Base-by-base conservation (phyloP, 2,888 invertebrate genomes). In the Fragum sueziense region DNA sequence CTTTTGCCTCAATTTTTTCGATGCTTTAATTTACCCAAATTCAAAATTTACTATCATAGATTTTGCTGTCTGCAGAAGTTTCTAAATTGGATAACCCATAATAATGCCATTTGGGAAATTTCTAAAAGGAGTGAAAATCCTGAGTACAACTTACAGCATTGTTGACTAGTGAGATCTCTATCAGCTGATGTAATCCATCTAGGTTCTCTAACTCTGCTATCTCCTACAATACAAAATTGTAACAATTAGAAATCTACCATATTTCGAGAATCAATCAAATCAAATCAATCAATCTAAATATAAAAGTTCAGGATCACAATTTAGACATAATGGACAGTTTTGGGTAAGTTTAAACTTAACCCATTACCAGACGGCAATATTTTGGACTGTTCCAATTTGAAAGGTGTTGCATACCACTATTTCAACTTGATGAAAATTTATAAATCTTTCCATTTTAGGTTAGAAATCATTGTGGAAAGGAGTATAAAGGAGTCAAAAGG, bases 91-190 rank as follows among this genome's bases (percentile, higher is more conserved):
- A 1, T 1, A 47, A 1, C n/a, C 6, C n/a, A 47, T 3, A 6
- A 6, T 47, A 20, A 20, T 47, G 47, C n/a, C 47, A 47, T 47
- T 47, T 3, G 1, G 47, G 17, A 47, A 2, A 47, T n/a, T n/a
- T n/a, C n/a, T n/a, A n/a, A n/a, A n/a, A n/a, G n/a, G n/a, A n/a
- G n/a, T n/a, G n/a, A n/a, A n/a, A n/a, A n/a, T n/a, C n/a, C n/a
- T n/a, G n/a, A 70, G 33, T 3, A n/a, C 34, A 62, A 90, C 91
- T 89, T 85, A 93, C 92, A 34, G 92, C 89, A 86, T 93, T 93
- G 79, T 91, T 92, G 69, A 92, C 90, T 31, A 93, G 84, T 34
- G 93, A 93, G 31, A 93, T 88, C 76, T 93, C 93, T 17, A 89
- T 86, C 52, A 93, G 85, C 68, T 88, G 90, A 20, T 84, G 81